Conservation (phyloP, 2,113 vertebrate species). For the Tenrec ecaudatus region DNA sequence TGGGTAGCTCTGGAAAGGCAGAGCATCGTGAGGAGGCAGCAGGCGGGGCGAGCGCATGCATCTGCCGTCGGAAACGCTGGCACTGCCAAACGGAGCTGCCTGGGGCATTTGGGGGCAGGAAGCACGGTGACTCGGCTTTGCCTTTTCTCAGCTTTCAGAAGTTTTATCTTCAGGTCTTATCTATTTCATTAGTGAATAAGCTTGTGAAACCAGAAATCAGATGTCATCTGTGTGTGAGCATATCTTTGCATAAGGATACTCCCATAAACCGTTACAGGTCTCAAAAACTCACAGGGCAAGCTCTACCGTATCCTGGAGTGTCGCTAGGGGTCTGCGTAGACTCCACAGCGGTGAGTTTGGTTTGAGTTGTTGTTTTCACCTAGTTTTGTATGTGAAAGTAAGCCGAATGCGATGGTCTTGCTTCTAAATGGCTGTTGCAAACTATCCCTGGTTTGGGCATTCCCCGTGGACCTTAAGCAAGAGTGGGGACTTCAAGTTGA, state of each 20-base stretch:
- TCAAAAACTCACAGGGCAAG: too few relatives aligned
- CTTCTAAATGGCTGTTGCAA: not conserved
- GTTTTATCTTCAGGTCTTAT: not conserved
- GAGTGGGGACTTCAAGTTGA: not conserved
- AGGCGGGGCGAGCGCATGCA: too few relatives aligned
- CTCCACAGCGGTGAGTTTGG: too few relatives aligned
- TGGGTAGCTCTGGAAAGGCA: slow-evolving; percentile 23
- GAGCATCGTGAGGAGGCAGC: not conserved
- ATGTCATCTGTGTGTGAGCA: not conserved
- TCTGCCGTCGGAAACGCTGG: not conserved
- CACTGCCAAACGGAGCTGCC: not conserved
- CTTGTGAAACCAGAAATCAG: not conserved
- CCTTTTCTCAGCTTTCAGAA: not conserved
- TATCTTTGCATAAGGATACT: not conserved
- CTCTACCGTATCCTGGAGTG: too few relatives aligned
- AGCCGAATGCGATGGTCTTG: not conserved
- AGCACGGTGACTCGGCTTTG: not conserved
- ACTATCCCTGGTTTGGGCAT: not conserved
- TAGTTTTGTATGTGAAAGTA: slow-evolving; percentile 13
- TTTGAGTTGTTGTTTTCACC: not conserved
- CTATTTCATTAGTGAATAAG: slow-evolving; percentile 45
- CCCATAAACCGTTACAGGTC: too few relatives aligned
- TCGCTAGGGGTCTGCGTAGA: too few relatives aligned
- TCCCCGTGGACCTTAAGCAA: not conserved
- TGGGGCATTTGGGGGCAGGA: not conserved